phyloP scores from a whole-genome alignment of 2,113 vertebrate species.

The Eulacestoma nigropectus region DNA sequence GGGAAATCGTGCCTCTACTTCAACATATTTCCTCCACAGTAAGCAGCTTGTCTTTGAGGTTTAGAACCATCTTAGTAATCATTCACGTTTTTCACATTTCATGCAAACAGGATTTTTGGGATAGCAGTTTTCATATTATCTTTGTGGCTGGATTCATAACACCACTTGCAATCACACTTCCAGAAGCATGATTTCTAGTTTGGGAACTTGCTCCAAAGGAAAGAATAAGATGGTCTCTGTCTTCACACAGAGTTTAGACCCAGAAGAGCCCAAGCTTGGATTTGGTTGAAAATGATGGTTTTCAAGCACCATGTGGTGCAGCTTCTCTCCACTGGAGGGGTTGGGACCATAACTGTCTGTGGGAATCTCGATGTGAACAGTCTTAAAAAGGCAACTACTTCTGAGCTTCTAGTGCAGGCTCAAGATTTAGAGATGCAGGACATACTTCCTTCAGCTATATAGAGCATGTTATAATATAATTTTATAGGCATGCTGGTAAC shows the following conservation, averaged over 20 bases:
- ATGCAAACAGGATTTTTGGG: background rate
- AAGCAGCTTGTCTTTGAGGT: background rate
- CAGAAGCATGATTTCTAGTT: background rate
- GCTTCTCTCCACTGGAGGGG: background rate
- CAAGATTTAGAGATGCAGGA: background rate
- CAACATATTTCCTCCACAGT: background rate
- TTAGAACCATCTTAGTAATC: background rate
- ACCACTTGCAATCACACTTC: background rate
- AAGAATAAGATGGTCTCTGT: background rate
- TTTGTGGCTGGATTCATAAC: background rate
- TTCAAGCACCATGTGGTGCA: background rate
- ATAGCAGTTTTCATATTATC: background rate
- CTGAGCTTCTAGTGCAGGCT: background rate
- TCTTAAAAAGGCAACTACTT: background rate
- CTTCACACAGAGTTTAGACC: background rate
- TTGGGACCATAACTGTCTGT: background rate
- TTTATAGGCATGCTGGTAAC: background rate
- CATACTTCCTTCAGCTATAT: background rate
- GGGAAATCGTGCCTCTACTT: background rate
- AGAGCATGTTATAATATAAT: background rate
- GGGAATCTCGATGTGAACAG: background rate
- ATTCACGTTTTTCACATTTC: background rate
- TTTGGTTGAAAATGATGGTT: rapidly evolving
- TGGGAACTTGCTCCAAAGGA: background rate
- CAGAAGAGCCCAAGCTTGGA: background rate